Evolutionary conservation across 1,140 invertebrate genomes (phyloP).

Genomic region (Drosophila equinoxialis): DNA sequence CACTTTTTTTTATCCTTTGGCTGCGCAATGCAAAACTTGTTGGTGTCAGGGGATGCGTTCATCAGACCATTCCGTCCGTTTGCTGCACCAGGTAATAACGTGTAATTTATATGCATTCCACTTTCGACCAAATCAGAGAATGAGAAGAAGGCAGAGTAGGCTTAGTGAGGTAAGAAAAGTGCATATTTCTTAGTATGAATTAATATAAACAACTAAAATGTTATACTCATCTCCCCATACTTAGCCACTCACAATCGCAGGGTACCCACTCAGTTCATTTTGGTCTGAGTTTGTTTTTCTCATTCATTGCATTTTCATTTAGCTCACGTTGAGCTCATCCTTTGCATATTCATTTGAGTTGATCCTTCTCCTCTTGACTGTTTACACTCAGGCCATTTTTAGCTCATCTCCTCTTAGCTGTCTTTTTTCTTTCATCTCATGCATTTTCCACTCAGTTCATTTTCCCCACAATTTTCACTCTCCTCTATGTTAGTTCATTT

Average conservation of each 20-base stretch:
- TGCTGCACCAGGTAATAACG: constrained; percentile 67
- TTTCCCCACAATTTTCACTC: neutral
- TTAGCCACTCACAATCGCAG: too few species aligned
- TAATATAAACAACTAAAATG: too few species aligned
- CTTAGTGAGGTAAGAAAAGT: neutral
- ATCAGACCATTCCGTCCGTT: constrained; percentile 24
- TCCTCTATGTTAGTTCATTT: neutral
- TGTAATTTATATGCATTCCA: constrained; percentile 72
- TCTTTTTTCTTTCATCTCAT: neutral
- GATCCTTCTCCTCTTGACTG: too few species aligned
- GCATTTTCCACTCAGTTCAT: neutral
- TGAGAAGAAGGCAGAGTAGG: neutral
- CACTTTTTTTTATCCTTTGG: constrained; percentile 17
- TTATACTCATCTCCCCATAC: too few species aligned
- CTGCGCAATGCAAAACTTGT: constrained; percentile 48
- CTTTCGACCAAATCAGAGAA: constrained; percentile 5
- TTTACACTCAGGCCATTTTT: neutral
- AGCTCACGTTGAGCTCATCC: too few species aligned
- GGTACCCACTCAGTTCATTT: too few species aligned
- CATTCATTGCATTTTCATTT: too few species aligned
- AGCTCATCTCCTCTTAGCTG: neutral
- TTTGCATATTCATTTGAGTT: too few species aligned
- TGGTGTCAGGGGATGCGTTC: constrained; percentile 60
- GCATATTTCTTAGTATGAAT: neutral
- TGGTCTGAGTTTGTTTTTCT: too few species aligned